A percentile compares a stretch with the other conserved stretches of the same genome.
These are phyloP conservation scores for Asteroscopus sphinx DNA, from an alignment of 2,888 invertebrate genomes.

Conservation along the genomic window DNA sequence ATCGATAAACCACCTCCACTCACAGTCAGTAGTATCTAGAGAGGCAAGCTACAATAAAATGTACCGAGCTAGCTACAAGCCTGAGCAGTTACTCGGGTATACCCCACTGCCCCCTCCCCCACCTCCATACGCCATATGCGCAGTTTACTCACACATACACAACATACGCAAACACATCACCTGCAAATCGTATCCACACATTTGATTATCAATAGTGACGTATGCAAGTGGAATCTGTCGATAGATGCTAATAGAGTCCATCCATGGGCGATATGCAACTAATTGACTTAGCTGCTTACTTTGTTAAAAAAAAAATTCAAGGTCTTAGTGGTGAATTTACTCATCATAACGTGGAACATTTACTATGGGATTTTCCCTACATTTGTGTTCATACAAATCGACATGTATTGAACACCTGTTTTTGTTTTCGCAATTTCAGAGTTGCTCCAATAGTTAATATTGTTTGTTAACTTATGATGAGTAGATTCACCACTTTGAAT, in stretches of 20 bases:
- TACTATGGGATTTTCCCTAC: too few species aligned
- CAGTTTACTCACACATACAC: slow-evolving; percentile 75
- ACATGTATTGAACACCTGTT: too few species aligned
- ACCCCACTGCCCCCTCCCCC: slow-evolving; percentile 64
- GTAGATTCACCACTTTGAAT: too few species aligned
- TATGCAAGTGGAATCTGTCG: slow-evolving; percentile 77
- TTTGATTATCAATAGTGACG: slow-evolving; percentile 71
- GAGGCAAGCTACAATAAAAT: slow-evolving; percentile 89
- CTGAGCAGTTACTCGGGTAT: slow-evolving; percentile 85
- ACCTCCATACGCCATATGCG: slow-evolving; percentile 79
- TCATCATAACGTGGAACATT: too few species aligned
- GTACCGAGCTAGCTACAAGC: slow-evolving; percentile 88
- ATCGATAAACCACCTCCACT: slow-evolving; percentile 80
- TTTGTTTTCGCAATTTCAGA: too few species aligned
- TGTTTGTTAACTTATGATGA: too few species aligned
- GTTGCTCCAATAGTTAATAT: too few species aligned
- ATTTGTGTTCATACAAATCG: too few species aligned
- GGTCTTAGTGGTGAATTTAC: too few species aligned
- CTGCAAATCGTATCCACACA: slow-evolving; percentile 75
- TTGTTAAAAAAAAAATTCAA: too few species aligned
- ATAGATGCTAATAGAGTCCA: slow-evolving; percentile 70
- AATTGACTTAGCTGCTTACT: too few species aligned
- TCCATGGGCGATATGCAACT: slow-evolving; percentile 67
- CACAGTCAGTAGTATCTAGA: slow-evolving; percentile 82
- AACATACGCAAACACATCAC: slow-evolving; percentile 64